Conservation (phyloP, 2,797 vertebrate genomes). For the Rousettus madagascariensis region DNA sequence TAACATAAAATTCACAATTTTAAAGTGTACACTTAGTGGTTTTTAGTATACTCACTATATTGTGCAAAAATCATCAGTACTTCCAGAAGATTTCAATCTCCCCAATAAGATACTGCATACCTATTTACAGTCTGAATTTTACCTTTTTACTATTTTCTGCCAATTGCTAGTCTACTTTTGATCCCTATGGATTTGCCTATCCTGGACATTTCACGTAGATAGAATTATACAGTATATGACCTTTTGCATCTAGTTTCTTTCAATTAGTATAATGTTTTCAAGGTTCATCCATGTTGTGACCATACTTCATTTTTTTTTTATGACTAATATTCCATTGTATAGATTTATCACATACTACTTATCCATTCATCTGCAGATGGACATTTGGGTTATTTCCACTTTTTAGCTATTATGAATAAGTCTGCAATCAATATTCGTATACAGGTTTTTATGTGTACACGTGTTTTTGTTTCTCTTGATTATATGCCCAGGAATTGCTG, state of each 20-base stretch:
- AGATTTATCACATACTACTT: not conserved
- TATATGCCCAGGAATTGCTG: not conserved
- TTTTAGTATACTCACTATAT: not conserved
- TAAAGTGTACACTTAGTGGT: not conserved
- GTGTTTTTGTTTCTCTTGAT: not conserved
- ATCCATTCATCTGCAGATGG: not conserved
- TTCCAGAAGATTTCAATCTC: not conserved
- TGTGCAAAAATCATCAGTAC: not conserved
- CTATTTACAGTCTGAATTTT: not conserved
- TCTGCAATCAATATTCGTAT: not conserved
- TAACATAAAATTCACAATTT: not conserved
- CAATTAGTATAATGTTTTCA: not conserved
- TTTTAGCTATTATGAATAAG: not conserved
- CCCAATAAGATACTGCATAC: not conserved
- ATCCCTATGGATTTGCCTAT: not conserved
- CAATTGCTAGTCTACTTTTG: not conserved
- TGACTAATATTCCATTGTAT: not conserved
- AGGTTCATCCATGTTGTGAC: not conserved
- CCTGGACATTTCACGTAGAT: not conserved
- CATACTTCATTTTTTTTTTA: not conserved
- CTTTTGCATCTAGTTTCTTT: not conserved
- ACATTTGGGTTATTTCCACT: not conserved
- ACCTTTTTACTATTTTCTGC: not conserved
- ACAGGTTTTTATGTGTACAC: not conserved
- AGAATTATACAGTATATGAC: not conserved